phyloP scores from a whole-genome alignment of 2,113 vertebrate species.

The Takifugu bimaculatus region DNA sequence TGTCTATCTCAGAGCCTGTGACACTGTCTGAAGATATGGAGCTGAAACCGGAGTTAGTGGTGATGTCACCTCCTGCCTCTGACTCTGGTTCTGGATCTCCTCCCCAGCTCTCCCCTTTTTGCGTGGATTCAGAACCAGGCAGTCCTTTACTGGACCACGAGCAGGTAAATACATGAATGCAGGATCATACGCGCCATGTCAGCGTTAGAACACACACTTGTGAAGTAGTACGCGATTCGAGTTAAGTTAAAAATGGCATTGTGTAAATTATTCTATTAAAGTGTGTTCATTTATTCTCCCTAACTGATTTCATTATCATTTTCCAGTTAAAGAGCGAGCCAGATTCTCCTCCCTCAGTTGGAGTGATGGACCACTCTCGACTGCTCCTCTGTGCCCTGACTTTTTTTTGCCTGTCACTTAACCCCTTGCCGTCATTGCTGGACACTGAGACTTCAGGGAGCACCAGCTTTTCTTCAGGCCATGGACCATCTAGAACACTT shows the following conservation, averaged over 20 bases:
- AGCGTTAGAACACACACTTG: too few species aligned
- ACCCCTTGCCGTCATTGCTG: conserved; percentile 89
- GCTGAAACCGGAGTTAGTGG: conserved; percentile 87
- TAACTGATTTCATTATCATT: not conserved
- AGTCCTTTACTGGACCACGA: conserved; percentile 91
- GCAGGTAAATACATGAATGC: conserved; percentile 73
- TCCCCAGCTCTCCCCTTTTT: conserved; percentile 90
- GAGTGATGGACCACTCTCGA: conserved; percentile 98
- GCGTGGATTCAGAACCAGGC: conserved; percentile 92
- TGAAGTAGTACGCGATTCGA: too few species aligned
- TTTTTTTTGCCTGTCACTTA: conserved; percentile 94
- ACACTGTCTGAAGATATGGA: conserved; percentile 78
- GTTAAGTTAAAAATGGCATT: too few species aligned
- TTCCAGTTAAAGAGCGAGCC: conserved; percentile 93
- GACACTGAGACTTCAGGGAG: conserved; percentile 60
- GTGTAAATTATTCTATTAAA: too few species aligned
- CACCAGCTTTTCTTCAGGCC: conserved; percentile 31
- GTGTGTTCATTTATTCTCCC: not conserved
- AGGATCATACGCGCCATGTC: not conserved
- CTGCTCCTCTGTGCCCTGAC: conserved; percentile 93
- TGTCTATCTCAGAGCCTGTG: conserved; percentile 51
- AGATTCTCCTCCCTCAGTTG: conserved; percentile 85
- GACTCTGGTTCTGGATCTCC: conserved; percentile 90
- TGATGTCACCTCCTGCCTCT: conserved; percentile 95
- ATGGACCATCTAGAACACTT: conserved; percentile 78